These are phyloP conservation scores for Chloroceryle aenea DNA, from an alignment of 2,113 vertebrate species.

Conservation along the genomic window DNA sequence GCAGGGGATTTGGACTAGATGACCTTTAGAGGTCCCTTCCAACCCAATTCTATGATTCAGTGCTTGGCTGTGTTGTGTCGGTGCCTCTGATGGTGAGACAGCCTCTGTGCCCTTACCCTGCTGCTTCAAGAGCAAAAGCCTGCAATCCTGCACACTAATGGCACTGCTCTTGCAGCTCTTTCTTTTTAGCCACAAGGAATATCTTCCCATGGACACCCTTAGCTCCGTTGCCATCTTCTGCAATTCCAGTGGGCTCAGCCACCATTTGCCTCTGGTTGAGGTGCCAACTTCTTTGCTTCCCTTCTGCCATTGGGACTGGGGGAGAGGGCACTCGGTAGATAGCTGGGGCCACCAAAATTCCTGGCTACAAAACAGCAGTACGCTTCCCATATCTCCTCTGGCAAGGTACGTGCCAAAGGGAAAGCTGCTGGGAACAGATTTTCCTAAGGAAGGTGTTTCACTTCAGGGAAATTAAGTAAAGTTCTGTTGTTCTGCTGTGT, in stretches of 20 bases:
- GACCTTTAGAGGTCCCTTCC: no score
- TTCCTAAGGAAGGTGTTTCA: neutral
- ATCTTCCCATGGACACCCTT: fast-evolving
- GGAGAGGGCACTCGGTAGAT: neutral
- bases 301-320: fast-evolving
- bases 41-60: neutral
- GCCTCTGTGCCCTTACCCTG: neutral
- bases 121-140: neutral
- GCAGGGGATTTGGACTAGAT: no score
- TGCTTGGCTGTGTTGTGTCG: neutral
- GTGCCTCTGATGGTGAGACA: fast-evolving
- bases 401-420: neutral
- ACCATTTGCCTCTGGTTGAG: neutral
- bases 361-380: neutral
- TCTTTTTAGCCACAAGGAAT: neutral
- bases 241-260: neutral
- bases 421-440: neutral
- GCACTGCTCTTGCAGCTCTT: neutral
- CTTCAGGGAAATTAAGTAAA: neutral
- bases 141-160: fast-evolving
- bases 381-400: fast-evolving
- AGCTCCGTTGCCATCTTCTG: neutral
- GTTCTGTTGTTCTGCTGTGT: neutral
- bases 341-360: fast-evolving
- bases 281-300: neutral